Evolutionary conservation across 2,888 invertebrate genomes (phyloP).

Genomic region (Tetanocera ferruginea): DNA sequence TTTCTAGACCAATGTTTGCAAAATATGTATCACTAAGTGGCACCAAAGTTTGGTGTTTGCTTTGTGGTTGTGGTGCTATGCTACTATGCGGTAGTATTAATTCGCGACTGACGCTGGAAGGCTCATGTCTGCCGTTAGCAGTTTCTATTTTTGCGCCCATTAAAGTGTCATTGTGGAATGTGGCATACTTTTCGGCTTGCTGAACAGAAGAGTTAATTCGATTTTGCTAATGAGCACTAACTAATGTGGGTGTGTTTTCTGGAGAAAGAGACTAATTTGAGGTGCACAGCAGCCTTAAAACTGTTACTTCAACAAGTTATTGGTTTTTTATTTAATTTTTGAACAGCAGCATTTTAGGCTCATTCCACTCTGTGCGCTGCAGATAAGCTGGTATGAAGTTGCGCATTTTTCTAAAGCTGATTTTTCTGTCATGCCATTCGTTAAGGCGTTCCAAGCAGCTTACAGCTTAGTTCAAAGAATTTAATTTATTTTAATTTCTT

Average conservation of each 20-base stretch:
- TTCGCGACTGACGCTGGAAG: not conserved
- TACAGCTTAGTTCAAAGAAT: not conserved
- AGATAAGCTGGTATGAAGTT: not conserved
- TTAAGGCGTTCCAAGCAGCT: not conserved
- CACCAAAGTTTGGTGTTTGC: not conserved
- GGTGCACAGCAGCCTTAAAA: not conserved
- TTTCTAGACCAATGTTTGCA: not conserved
- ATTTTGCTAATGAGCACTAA: conserved; percentile 17
- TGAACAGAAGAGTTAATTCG: conserved; percentile 10
- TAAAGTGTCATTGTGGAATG: conserved; percentile 14
- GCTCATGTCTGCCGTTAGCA: not conserved
- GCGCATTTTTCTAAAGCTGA: not conserved
- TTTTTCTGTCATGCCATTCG: not conserved
- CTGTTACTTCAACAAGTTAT: not conserved
- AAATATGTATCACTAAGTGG: not conserved
- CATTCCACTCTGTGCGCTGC: not conserved
- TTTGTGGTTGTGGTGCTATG: not conserved
- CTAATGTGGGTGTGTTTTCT: not conserved
- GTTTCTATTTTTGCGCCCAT: conserved; percentile 14
- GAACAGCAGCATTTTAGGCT: not conserved
- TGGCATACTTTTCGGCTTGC: conserved; percentile 5
- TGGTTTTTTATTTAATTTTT: not conserved
- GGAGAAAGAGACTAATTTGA: not conserved
- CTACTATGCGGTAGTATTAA: not conserved
- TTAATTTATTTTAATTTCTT: conserved; percentile 19